Conservation (phyloP, 2,113 vertebrate species). For the Ammospiza nelsoni region DNA sequence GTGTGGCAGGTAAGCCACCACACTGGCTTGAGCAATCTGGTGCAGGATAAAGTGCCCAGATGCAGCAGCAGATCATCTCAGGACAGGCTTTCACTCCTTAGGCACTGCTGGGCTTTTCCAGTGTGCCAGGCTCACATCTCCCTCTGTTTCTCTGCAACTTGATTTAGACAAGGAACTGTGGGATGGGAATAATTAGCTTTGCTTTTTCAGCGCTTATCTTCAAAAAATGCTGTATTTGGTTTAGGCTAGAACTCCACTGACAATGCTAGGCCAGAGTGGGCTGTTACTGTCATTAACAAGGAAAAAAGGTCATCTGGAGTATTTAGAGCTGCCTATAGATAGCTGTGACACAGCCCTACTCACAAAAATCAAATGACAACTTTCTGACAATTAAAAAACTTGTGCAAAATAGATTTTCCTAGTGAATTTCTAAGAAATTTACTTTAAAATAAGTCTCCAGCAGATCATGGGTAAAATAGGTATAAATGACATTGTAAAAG, state of each 20-base stretch:
- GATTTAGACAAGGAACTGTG: not conserved
- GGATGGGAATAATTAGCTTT: not conserved
- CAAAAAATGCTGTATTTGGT: not conserved
- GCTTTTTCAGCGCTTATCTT: not conserved
- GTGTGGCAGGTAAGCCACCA: not conserved
- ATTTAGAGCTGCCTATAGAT: not conserved
- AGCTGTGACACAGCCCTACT: not conserved
- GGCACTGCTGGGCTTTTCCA: not conserved
- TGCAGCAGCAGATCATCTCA: fast-evolving
- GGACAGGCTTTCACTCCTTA: not conserved
- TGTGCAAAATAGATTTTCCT: not conserved
- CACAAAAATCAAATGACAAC: not conserved
- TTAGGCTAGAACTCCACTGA: not conserved
- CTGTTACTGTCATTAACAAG: not conserved
- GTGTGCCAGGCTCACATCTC: not conserved
- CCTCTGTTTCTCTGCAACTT: not conserved
- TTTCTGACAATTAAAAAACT: not conserved
- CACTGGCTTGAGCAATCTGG: not conserved
- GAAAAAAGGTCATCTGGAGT: not conserved
- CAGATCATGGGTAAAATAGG: not conserved
- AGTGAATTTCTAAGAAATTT: not conserved
- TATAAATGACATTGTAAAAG: not conserved
- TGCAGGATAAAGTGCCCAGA: not conserved
- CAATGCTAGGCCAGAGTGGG: not conserved
- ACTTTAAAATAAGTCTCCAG: not conserved